Evolutionary conservation across 2,113 vertebrate genomes (phyloP).

Genomic region (Lagopus leucura): DNA sequence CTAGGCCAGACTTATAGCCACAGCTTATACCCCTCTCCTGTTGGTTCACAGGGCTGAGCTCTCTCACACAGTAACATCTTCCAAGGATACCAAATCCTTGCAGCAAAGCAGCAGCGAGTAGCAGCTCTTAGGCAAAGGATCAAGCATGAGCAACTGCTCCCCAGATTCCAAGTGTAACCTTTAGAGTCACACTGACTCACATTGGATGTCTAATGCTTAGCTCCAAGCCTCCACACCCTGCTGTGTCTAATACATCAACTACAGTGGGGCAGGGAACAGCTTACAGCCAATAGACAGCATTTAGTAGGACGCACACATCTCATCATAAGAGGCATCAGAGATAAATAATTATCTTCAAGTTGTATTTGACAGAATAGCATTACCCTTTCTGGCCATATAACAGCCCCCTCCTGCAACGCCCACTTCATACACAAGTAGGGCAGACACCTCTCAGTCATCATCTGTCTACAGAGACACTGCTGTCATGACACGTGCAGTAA

Average conservation of each 20-base stretch:
- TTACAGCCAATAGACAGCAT: background rate
- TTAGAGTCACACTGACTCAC: background rate
- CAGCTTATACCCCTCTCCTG: background rate
- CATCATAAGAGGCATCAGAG: background rate
- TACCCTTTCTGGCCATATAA: background rate
- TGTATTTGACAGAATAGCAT: background rate
- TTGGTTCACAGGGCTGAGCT: background rate
- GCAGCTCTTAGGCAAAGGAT: background rate
- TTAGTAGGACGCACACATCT: background rate
- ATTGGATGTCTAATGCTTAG: background rate
- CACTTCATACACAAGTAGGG: background rate
- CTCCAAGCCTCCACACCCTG: background rate
- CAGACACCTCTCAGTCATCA: background rate
- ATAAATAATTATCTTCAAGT: background rate
- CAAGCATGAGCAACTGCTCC: background rate
- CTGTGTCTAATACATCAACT: background rate
- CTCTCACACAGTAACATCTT: background rate
- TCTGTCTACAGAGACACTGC: background rate
- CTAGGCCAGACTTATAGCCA: background rate
- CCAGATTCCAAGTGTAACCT: background rate
- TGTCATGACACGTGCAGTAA: background rate
- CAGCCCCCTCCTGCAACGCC: background rate
- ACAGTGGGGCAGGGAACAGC: background rate
- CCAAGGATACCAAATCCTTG: background rate
- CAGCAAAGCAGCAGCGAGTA: background rate